Percentiles rank a stretch among this genome's conserved stretches.
Conservation (phyloP, 2,797 vertebrate genomes). For the Catamblyrhynchus diadema region DNA sequence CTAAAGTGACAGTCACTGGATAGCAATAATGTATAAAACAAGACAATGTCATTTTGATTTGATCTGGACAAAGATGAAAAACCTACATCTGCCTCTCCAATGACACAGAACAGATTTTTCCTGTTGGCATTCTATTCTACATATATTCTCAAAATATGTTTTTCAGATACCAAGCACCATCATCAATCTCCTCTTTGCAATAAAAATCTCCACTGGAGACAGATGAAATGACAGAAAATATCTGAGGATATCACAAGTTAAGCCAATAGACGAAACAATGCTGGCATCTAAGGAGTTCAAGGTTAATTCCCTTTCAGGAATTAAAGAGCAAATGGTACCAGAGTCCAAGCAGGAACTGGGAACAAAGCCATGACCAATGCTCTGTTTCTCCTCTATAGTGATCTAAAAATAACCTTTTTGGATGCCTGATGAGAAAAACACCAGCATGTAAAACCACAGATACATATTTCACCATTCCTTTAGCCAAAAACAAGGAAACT, state of each 20-base stretch:
- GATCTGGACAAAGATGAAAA: conserved; percentile 36
- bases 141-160: conserved; percentile 46
- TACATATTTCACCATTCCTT: not conserved
- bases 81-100: conserved; percentile 21
- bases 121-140: conserved; percentile 42
- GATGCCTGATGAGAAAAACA: conserved; percentile 42
- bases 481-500: not conserved
- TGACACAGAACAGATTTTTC: conserved; percentile 52
- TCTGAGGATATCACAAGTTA: conserved; percentile 43
- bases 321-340: conserved; percentile 47
- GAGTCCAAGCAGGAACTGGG: conserved; percentile 42
- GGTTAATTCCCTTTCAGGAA: conserved; percentile 59
- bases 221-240: conserved; percentile 43
- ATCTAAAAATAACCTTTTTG: conserved; percentile 54
- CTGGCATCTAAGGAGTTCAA: conserved; percentile 46
- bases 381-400: conserved; percentile 23
- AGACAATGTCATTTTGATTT: conserved; percentile 55
- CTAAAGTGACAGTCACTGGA: not conserved
- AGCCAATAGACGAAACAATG: conserved; percentile 17
- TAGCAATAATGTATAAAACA: conserved; percentile 13
- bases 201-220: not conserved
- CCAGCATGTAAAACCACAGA: not conserved
- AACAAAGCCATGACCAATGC: conserved; percentile 24
- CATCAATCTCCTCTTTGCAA: conserved; percentile 30
- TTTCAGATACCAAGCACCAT: not conserved